A percentile compares a stretch with the other conserved stretches of the same genome.
Conservation (phyloP, 2,888 invertebrate genomes). For the Carpatolechia fugitivella region DNA sequence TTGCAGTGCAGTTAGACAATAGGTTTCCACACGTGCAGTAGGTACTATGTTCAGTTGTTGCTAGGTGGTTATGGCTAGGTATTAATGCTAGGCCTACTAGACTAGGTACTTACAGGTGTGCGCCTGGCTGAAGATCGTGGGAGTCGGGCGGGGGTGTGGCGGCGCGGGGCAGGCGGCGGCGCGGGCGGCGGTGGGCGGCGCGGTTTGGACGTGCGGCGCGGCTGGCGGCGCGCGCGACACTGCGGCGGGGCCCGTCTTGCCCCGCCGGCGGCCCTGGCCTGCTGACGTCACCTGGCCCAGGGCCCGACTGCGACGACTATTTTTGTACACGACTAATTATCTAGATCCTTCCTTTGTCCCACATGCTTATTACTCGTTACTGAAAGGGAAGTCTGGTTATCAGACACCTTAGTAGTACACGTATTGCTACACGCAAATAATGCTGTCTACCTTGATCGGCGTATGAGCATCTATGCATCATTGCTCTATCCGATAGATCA, state of each 20-base stretch:
- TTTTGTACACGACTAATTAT: slow-evolving; percentile 76
- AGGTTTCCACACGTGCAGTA: slow-evolving; percentile 39
- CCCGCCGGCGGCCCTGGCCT: slow-evolving; percentile 72
- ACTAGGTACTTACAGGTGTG: slow-evolving; percentile 45
- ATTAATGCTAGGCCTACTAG: background rate
- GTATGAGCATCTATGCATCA: background rate
- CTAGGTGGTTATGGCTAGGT: slow-evolving; percentile 14
- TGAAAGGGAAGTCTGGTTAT: slow-evolving; percentile 60
- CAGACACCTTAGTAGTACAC: background rate
- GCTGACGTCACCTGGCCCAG: slow-evolving; percentile 78
- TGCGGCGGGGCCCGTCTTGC: slow-evolving; percentile 79
- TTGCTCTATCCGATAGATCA: background rate
- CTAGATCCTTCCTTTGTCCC: slow-evolving; percentile 74
- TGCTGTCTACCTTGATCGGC: background rate
- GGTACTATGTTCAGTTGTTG: no score
- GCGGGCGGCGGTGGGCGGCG: slow-evolving; percentile 38
- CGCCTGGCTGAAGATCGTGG: slow-evolving; percentile 28
- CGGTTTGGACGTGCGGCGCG: slow-evolving; percentile 61
- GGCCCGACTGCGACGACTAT: slow-evolving; percentile 74
- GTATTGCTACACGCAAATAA: background rate
- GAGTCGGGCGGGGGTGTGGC: slow-evolving; percentile 26
- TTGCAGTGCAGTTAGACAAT: slow-evolving; percentile 54
- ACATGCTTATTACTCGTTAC: slow-evolving; percentile 40
- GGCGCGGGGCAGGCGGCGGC: slow-evolving; percentile 34
- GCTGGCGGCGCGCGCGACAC: slow-evolving; percentile 77